Evolutionary conservation across 1,140 invertebrate species (phyloP).

Genomic region (Bradynema listronoti): DNA sequence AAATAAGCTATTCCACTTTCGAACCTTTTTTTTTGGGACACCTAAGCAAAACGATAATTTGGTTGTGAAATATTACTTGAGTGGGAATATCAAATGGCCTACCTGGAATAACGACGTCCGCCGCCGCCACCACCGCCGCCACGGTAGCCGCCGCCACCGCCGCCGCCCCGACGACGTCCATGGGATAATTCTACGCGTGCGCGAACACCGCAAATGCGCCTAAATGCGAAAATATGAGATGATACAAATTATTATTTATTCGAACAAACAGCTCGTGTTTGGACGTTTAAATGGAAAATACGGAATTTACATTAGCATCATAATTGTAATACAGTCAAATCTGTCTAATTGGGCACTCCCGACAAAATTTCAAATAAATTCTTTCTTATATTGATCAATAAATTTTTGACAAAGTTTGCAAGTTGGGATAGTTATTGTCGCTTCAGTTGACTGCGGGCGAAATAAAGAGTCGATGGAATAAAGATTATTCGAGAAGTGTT

Average conservation of each 20-base stretch:
- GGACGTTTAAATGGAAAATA: background rate
- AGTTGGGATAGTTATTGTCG: too few species aligned
- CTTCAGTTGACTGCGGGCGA: too few species aligned
- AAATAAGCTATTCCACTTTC: too few species aligned
- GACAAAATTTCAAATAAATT: too few species aligned
- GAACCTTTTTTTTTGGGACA: too few species aligned
- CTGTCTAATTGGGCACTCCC: too few species aligned
- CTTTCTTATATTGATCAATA: background rate
- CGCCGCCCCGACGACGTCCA: slow-evolving; percentile 39
- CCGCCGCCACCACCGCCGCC: slow-evolving; percentile 19
- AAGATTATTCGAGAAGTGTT: background rate
- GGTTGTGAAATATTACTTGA: too few species aligned
- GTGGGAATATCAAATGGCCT: too few species aligned
- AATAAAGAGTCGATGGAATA: too few species aligned
- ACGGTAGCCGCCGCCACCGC: slow-evolving; percentile 31
- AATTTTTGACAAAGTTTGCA: background rate
- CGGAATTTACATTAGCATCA: background rate
- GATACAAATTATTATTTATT: background rate
- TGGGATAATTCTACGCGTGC: slow-evolving; percentile 52
- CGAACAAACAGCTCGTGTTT: background rate
- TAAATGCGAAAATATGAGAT: slow-evolving; percentile 23
- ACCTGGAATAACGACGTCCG: slow-evolving; percentile 9
- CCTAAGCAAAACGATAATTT: too few species aligned
- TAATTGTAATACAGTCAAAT: background rate
- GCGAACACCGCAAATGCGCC: slow-evolving; percentile 55